Conservation (phyloP, 2,888 invertebrate species). For the Callyntrura guangdongensis region DNA sequence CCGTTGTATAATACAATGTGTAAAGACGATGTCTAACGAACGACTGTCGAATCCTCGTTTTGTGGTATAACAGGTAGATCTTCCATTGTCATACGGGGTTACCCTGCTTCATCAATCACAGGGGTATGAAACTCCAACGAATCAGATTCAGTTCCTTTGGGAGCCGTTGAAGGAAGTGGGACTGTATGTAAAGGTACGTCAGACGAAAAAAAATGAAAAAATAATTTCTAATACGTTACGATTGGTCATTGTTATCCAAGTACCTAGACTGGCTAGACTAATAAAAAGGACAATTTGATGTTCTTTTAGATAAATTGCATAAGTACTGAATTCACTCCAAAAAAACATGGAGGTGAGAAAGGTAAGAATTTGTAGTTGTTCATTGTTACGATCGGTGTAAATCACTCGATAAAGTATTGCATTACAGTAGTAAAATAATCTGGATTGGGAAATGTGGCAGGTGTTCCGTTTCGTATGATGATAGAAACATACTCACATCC, state of each 20-base stretch:
- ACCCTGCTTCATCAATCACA: conserved; percentile 87
- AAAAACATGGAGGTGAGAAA: conserved; percentile 99
- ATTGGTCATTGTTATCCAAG: too few relatives aligned
- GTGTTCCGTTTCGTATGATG: conserved; percentile 97
- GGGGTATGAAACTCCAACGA: conserved; percentile 89
- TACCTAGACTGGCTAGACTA: too few relatives aligned
- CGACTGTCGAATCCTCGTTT: not conserved
- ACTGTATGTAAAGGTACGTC: conserved; percentile 95
- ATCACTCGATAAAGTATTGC: not conserved
- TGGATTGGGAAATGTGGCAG: conserved; percentile 14
- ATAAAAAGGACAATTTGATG: too few relatives aligned
- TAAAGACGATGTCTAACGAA: too few relatives aligned
- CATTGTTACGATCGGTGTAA: not conserved
- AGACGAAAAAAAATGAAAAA: too few relatives aligned
- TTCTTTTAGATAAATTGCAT: conserved; percentile 94
- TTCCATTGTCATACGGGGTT: conserved; percentile 97
- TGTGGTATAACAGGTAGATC: conserved; percentile 87
- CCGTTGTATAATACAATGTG: not conserved
- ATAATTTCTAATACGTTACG: too few relatives aligned
- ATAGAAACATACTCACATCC: conserved; percentile 94
- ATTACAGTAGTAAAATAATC: not conserved
- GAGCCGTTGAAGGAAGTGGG: conserved; percentile 98
- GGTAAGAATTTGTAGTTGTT: conserved; percentile 87
- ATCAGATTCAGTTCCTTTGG: conserved; percentile 96
- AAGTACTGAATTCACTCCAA: conserved; percentile 98